Evolutionary conservation across 2,888 invertebrate genomes (phyloP), one percentile per base, ranked within the genome.

Genomic region (Dolichomitus sp.): DNA sequence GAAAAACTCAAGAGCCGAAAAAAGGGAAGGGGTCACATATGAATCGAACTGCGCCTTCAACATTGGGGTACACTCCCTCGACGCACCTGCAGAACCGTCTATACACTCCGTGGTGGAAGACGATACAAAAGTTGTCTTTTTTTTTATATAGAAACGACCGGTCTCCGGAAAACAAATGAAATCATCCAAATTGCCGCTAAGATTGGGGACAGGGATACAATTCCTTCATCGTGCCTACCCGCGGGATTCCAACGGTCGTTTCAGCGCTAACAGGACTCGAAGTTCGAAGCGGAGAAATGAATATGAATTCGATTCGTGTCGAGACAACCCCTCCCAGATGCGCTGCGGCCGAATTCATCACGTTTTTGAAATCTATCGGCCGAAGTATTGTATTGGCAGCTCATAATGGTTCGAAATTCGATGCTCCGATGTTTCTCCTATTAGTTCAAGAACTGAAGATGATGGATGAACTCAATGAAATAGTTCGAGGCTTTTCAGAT

Each of bases 181-280:
- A 79, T 65, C 12, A 37, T 75, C 19, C 79, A 79, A 63, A 79
- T 79, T 30, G 54, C 79, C 30, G 79, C 74, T 17, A 45, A 59
- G 33, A 63, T 45, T 23, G 30, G 75, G 4, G 65, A 72, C n/a
- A 37, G 42, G 17, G 45, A 23, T 23, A 23, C 23, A 23, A 65
- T 12, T 33, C 57, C 11, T 79, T 63, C 30, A 79, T 79, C 40
- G 33, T 79, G 30, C 74, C 79, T 23, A 65, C 33, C 33, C 61
- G 54, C 42, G 48, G 65, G 14, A 50, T 79, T 33, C 40, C 79
- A 2, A 45, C 73, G 6, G n/a, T 45, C 12, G 65, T 65, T 50
- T 48, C 68, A 17, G 48, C 23, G n/a, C 17, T 68, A 17, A 68
- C 52, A 37, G 50, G 50, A 68, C 68, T 50, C 0, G 6, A 68